Percentiles rank a stretch among this genome's conserved stretches.
These are phyloP conservation scores for Acanthoscelides obtectus DNA, from an alignment of 2,888 invertebrate species.

Conservation along the genomic window DNA sequence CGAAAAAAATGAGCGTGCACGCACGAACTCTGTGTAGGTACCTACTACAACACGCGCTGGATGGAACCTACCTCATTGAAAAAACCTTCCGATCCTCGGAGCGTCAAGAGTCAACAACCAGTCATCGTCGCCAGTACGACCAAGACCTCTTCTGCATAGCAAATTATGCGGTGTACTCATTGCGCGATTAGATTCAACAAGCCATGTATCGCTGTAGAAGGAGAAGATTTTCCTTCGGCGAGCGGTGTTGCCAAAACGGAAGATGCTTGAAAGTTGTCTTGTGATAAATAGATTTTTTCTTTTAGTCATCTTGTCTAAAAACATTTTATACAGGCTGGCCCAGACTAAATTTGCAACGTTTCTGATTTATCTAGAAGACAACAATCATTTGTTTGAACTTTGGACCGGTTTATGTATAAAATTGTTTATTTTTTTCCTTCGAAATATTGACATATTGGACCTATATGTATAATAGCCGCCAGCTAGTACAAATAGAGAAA, in stretches of 20 bases:
- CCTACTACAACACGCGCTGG: background rate
- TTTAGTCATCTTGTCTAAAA: too few species aligned
- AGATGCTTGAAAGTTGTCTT: background rate
- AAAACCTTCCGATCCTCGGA: background rate
- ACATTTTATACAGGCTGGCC: too few species aligned
- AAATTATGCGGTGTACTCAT: background rate
- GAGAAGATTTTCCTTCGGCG: background rate
- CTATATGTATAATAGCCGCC: too few species aligned
- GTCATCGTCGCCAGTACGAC: background rate
- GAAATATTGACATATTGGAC: too few species aligned
- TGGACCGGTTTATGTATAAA: too few species aligned
- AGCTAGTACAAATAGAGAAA: too few species aligned
- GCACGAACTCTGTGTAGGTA: background rate
- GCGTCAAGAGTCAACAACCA: background rate
- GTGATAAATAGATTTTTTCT: too few species aligned
- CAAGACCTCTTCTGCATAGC: background rate
- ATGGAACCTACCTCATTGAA: background rate
- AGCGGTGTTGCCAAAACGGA: background rate
- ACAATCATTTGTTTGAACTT: too few species aligned
- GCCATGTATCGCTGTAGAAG: background rate
- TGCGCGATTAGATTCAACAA: background rate
- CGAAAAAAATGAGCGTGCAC: slow-evolving; percentile 13
- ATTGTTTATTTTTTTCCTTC: too few species aligned
- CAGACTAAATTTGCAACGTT: too few species aligned
- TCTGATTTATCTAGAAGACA: too few species aligned